Conservation (phyloP, 2,888 invertebrate genomes). For the Arenicola marina region DNA sequence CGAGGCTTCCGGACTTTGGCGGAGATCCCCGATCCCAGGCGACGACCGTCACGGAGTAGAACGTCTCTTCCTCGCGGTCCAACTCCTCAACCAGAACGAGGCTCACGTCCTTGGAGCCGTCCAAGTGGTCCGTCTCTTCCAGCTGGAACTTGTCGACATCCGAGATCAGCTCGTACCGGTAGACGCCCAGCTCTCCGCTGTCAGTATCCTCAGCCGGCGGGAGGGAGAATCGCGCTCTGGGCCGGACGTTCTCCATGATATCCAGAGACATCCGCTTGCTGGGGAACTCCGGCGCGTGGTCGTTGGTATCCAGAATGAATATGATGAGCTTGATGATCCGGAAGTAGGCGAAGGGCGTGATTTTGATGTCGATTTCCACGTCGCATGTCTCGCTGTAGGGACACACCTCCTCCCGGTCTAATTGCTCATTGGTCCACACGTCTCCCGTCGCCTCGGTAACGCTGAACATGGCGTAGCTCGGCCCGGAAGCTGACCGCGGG, state of each 20-base stretch:
- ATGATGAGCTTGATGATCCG: conserved; percentile 17
- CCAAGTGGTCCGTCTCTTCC: conserved; percentile 14
- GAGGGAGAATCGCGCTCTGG: conserved; percentile 17
- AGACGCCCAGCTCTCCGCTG: conserved; percentile 18
- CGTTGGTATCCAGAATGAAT: conserved; percentile 22
- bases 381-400: background rate
- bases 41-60: conserved; percentile 11
- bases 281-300: conserved; percentile 23
- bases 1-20: conserved; percentile 7
- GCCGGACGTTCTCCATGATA: conserved; percentile 18
- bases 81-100: conserved; percentile 6
- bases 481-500: background rate
- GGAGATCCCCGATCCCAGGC: conserved; percentile 16
- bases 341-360: conserved; percentile 16
- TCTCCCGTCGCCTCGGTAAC: background rate
- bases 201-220: conserved; percentile 28
- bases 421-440: background rate
- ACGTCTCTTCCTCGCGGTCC: conserved; percentile 14
- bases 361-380: background rate
- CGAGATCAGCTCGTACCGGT: conserved; percentile 19
- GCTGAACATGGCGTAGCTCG: background rate
- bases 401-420: conserved; percentile 4
- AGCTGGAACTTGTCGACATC: conserved; percentile 19
- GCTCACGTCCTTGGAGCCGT: conserved; percentile 51
- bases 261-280: background rate